A percentile compares a stretch with the other conserved stretches of the same genome.
These are phyloP conservation scores for Paralichthys olivaceus DNA, from an alignment of 2,113 vertebrate species.

Conservation along the genomic window DNA sequence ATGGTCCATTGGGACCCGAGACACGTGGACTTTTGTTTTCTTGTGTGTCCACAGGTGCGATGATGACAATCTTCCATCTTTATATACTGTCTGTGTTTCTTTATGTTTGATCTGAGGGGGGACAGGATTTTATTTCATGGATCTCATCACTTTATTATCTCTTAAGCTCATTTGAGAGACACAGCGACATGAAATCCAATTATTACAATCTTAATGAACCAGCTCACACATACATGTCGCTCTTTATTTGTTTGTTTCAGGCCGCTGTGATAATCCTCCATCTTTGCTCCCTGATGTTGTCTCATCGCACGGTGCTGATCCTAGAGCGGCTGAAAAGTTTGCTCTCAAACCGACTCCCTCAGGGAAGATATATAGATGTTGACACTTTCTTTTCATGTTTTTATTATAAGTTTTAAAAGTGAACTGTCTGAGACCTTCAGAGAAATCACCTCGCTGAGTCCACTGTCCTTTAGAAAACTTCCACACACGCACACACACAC, in stretches of 20 bases:
- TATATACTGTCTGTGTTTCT: too few relatives aligned
- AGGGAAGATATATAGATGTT: neutral
- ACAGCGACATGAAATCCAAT: neutral
- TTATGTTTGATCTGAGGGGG: too few relatives aligned
- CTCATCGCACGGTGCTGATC: neutral
- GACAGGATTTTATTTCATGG: too few relatives aligned
- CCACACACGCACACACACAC: too few relatives aligned
- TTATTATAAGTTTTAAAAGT: constrained; percentile 26
- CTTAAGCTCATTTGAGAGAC: neutral
- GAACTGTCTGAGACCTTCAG: neutral
- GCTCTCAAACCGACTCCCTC: constrained; percentile 36
- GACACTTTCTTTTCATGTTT: neutral
- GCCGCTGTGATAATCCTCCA: neutral
- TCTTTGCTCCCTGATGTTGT: neutral
- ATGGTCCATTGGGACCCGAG: too few relatives aligned
- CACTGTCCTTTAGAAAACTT: neutral
- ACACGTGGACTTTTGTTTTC: too few relatives aligned
- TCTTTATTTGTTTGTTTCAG: constrained; percentile 1
- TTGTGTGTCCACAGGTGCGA: too few relatives aligned
- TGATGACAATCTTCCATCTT: too few relatives aligned
- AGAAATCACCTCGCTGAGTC: neutral
- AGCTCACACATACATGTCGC: neutral
- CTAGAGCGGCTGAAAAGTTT: neutral
- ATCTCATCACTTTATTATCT: too few relatives aligned
- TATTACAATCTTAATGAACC: neutral